These are phyloP conservation scores for Hirudo medicinalis DNA, from an alignment of 1,140 invertebrate genomes.

Conservation along the genomic window DNA sequence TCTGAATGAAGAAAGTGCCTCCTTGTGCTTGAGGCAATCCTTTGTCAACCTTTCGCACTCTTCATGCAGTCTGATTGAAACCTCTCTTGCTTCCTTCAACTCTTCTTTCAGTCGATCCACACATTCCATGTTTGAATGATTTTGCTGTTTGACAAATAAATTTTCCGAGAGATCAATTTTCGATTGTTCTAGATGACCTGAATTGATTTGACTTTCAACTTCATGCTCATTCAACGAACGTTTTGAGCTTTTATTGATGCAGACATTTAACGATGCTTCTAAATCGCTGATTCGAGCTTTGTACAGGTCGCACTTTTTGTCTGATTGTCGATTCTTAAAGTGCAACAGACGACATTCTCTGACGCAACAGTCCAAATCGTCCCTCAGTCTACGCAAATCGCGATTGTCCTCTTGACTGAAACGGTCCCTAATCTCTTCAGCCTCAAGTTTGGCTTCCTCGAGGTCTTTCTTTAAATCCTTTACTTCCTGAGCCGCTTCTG, in stretches of 20 bases:
- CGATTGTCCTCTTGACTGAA: slow-evolving; percentile 1
- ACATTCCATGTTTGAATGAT: not conserved
- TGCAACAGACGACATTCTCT: slow-evolving; percentile 1
- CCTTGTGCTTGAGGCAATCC: not conserved
- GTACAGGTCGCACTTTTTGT: not conserved
- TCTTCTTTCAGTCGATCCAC: slow-evolving; percentile 1
- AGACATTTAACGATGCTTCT: not conserved
- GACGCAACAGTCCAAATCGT: not conserved
- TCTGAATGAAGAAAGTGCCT: not conserved
- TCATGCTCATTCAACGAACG: no score
- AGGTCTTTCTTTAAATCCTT: not conserved
- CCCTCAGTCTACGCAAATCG: not conserved
- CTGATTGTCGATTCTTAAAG: not conserved
- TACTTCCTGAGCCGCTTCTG: not conserved
- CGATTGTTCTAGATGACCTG: no score
- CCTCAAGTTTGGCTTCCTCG: not conserved
- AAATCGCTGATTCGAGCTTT: not conserved
- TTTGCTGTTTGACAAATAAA: no score
- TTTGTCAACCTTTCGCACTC: slow-evolving; percentile 11
- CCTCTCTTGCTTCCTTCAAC: slow-evolving; percentile 12
- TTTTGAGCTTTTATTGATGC: no score
- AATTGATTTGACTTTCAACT: no score
- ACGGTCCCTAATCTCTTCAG: not conserved
- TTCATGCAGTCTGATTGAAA: slow-evolving; percentile 16
- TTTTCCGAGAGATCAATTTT: no score